These are phyloP conservation scores for Ptyas mucosa DNA, from an alignment of 2,113 vertebrate genomes.

Conservation along the genomic window DNA sequence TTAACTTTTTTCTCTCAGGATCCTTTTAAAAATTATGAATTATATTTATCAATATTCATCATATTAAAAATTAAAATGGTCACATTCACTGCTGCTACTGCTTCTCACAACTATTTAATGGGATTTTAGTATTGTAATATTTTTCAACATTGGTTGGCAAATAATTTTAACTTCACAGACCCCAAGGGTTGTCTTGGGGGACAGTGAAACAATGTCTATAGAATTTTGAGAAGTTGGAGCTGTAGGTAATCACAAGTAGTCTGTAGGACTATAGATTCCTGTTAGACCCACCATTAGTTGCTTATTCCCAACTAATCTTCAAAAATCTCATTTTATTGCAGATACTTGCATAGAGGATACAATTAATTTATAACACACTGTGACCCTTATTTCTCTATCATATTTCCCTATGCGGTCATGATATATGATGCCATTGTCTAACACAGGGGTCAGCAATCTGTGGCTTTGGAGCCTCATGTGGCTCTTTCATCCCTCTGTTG, in stretches of 20 bases:
- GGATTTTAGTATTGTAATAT: not conserved
- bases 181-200: not conserved
- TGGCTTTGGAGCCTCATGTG: no score
- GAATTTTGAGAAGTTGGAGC: not conserved
- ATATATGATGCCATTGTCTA: not conserved
- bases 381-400: not conserved
- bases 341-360: not conserved
- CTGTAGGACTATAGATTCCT: not conserved
- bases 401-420: not conserved
- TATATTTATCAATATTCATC: not conserved
- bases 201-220: not conserved
- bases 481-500: no score
- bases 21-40: not conserved
- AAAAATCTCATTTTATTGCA: not conserved
- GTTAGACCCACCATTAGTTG: not conserved
- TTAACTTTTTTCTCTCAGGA: not conserved
- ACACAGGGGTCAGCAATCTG: no score
- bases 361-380: not conserved
- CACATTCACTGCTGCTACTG: not conserved
- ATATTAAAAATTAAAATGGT: not conserved
- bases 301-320: not conserved
- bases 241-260: not conserved
- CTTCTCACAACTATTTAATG: not conserved
- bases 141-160: not conserved
- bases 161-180: not conserved